A percentile compares a stretch with the other conserved stretches of the same genome.
Conservation (phyloP, 2,113 vertebrate genomes). For the Ramphastos sulfuratus region DNA sequence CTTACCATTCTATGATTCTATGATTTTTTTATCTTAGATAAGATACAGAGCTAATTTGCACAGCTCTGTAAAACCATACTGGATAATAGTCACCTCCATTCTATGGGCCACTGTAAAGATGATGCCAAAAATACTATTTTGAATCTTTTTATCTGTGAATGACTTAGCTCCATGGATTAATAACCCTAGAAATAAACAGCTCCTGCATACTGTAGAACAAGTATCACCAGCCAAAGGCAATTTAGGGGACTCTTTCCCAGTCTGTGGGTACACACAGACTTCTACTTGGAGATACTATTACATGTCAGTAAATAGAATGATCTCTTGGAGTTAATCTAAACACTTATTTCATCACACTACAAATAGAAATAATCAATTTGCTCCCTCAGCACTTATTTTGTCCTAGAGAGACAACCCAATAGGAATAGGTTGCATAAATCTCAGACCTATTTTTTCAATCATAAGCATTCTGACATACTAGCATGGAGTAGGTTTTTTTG, state of each 20-base stretch:
- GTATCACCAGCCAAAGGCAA: neutral
- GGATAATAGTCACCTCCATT: neutral
- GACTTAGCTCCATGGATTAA: neutral
- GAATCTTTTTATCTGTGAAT: neutral
- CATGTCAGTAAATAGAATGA: neutral
- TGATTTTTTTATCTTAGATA: too few species aligned
- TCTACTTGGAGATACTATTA: neutral
- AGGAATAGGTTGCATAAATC: neutral
- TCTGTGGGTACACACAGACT: neutral
- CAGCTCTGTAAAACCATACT: neutral
- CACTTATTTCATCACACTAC: neutral
- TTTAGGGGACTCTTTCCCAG: neutral
- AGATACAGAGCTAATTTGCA: neutral
- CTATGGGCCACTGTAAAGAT: neutral
- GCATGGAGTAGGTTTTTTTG: neutral
- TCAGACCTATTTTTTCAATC: neutral
- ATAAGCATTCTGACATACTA: neutral
- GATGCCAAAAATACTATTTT: neutral
- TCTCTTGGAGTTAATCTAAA: neutral
- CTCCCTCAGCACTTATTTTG: neutral
- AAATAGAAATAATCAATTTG: neutral
- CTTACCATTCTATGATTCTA: too few species aligned
- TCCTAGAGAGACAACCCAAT: neutral
- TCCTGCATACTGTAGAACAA: neutral
- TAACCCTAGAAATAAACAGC: neutral